Evolutionary conservation across 2,113 vertebrate genomes (phyloP).

Genomic region (Zapus hudsonius): DNA sequence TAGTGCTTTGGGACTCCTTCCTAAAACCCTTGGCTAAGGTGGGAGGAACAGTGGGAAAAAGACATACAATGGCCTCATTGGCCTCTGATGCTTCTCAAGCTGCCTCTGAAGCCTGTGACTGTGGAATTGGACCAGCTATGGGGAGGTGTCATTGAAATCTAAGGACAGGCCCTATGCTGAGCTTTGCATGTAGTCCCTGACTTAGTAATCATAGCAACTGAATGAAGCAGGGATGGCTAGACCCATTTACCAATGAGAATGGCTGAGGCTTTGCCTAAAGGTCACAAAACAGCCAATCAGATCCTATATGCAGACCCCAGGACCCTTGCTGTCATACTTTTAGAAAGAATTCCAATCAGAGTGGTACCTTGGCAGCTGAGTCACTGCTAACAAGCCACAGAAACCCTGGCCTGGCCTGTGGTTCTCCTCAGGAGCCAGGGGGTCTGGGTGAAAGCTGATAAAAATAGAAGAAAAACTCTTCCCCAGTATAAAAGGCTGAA

Average conservation of each 20-base stretch:
- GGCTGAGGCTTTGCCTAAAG: neutral
- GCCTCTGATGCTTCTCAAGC: neutral
- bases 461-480: neutral
- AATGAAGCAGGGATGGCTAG: neutral
- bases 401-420: neutral
- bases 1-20: neutral
- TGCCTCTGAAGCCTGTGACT: accelerated
- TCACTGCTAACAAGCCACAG: neutral
- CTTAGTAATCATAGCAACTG: neutral
- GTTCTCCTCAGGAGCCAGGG: neutral
- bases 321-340: neutral
- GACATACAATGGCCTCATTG: neutral
- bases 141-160: accelerated
- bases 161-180: neutral
- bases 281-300: neutral
- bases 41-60: neutral
- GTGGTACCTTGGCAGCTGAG: no score
- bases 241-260: neutral
- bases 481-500: neutral
- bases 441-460: neutral
- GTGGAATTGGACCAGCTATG: neutral
- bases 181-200: neutral
- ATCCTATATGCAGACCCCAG: accelerated
- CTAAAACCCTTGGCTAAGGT: neutral
- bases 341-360: neutral